A percentile compares a stretch with the other conserved stretches of the same genome.
Evolutionary conservation across 2,113 vertebrate genomes (phyloP).

Genomic region (Crotalus tigris): DNA sequence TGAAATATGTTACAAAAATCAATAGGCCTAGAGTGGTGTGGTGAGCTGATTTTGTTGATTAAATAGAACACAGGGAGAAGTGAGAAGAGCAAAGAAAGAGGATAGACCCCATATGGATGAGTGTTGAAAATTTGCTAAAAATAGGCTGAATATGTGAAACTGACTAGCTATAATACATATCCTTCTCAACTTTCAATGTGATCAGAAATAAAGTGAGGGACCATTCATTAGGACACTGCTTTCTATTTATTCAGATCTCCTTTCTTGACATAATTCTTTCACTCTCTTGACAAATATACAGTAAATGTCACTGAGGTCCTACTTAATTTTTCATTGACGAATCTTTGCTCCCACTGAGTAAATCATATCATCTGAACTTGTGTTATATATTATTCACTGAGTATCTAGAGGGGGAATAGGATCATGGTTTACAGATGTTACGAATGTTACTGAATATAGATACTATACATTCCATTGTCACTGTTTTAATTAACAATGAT

Average conservation of each 20-base stretch:
- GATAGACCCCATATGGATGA: slow-evolving; percentile 22
- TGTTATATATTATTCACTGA: neutral
- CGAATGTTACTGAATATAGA: neutral
- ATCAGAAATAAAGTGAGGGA: neutral
- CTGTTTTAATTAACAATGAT: neutral
- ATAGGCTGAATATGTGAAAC: neutral
- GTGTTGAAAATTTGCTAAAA: neutral
- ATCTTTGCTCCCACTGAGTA: neutral
- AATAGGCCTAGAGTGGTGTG: slow-evolving; percentile 44
- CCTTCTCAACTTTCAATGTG: neutral
- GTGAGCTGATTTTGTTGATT: slow-evolving; percentile 44
- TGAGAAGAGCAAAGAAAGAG: neutral
- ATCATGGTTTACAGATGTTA: neutral
- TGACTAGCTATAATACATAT: neutral
- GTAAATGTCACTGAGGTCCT: neutral
- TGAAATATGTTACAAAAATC: slow-evolving; percentile 65
- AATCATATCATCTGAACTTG: neutral
- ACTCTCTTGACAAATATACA: neutral
- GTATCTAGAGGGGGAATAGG: neutral
- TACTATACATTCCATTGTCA: neutral
- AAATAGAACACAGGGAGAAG: slow-evolving; percentile 49
- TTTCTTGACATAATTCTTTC: neutral
- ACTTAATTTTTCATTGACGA: neutral
- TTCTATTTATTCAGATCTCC: neutral
- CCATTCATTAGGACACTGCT: neutral